Evolutionary conservation across 2,888 invertebrate genomes (phyloP).

Genomic region (Alloplasta piceator): DNA sequence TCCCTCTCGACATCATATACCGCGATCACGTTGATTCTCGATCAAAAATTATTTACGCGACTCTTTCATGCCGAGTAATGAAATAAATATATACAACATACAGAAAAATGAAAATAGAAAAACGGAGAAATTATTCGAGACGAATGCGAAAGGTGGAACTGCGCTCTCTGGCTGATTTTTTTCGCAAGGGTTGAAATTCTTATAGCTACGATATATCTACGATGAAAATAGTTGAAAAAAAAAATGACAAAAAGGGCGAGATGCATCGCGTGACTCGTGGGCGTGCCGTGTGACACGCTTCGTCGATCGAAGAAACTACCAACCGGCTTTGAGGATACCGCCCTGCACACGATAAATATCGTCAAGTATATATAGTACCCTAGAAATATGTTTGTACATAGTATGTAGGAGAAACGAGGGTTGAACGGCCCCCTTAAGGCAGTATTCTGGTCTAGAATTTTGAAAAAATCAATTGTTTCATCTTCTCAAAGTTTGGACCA

Average conservation of each 20-base stretch:
- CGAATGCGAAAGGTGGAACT: conserved; percentile 31
- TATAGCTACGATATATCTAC: background rate
- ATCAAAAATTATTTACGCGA: conserved; percentile 45
- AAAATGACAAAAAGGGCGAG: conserved; percentile 49
- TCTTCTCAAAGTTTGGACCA: no score
- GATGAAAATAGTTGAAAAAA: conserved; percentile 37
- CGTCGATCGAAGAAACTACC: conserved; percentile 76
- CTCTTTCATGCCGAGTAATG: conserved; percentile 24
- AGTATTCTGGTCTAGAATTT: no score
- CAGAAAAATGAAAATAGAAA: conserved; percentile 7
- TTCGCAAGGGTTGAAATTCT: background rate
- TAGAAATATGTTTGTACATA: no score
- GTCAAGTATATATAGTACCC: conserved; percentile 48
- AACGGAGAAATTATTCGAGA: conserved; percentile 25
- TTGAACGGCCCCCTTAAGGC: no score
- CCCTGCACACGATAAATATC: conserved; percentile 65
- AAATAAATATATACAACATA: conserved; percentile 26
- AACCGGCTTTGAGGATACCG: conserved; percentile 78
- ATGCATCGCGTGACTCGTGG: conserved; percentile 80
- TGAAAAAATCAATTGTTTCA: no score
- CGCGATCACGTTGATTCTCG: conserved; percentile 26
- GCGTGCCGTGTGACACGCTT: conserved; percentile 80
- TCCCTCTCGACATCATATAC: background rate
- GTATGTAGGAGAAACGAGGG: no score
- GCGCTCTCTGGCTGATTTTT: background rate